phyloP scores from a whole-genome alignment of 2,888 invertebrate genomes.

The Eristalis arbustorum region DNA sequence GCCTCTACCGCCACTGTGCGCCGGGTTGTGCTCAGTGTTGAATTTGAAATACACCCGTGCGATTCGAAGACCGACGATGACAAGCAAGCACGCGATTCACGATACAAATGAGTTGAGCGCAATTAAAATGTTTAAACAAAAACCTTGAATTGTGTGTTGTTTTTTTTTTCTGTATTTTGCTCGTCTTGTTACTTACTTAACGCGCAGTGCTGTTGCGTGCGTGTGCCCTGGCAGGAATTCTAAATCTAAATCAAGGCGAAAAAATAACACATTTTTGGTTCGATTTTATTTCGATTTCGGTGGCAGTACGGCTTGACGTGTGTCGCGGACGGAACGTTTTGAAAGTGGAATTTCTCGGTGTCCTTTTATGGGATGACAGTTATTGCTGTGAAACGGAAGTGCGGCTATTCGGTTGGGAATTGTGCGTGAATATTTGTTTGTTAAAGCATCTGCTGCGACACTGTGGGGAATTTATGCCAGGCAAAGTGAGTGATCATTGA shows the following conservation, averaged over 20 bases:
- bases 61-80: constrained; percentile 17
- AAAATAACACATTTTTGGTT: constrained; percentile 6
- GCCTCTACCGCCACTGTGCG: neutral
- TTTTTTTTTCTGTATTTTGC: neutral
- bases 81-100: neutral
- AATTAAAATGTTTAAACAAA: constrained; percentile 56
- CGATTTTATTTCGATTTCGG: neutral
- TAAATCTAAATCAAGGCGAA: neutral
- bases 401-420: neutral
- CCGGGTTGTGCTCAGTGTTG: constrained; percentile 31
- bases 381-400: neutral
- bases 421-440: neutral
- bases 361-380: neutral
- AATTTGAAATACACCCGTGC: constrained; percentile 55
- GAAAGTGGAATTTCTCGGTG: constrained; percentile 9
- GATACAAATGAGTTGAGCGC: constrained; percentile 44
- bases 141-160: constrained; percentile 60
- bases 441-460: neutral
- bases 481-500: neutral
- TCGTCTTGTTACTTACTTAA: constrained; percentile 5
- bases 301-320: neutral
- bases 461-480: neutral
- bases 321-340: constrained; percentile 24
- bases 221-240: constrained; percentile 7
- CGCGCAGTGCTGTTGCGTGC: constrained; percentile 1